These are phyloP conservation scores for Caenorhabditis sinica DNA, from an alignment of 2,888 invertebrate species.

Conservation along the genomic window DNA sequence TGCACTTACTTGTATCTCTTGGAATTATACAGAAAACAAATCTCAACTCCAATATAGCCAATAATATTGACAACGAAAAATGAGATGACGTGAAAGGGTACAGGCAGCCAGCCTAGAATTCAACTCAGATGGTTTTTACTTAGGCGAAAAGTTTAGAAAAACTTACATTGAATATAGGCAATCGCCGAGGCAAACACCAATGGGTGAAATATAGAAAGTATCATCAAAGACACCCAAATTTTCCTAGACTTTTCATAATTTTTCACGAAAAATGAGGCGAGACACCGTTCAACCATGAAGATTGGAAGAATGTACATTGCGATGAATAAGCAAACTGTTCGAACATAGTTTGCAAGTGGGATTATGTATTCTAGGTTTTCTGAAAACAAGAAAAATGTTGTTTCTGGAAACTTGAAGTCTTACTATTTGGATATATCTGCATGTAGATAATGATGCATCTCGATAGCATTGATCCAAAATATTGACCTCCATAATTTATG, in stretches of 20 bases:
- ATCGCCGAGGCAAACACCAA: slow-evolving; percentile 47
- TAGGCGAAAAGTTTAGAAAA: neutral
- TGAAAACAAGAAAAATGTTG: neutral
- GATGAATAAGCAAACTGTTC: slow-evolving; percentile 58
- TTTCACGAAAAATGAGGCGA: slow-evolving; percentile 58
- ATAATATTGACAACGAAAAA: slow-evolving; percentile 56
- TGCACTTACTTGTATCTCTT: slow-evolving; percentile 42
- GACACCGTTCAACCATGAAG: slow-evolving; percentile 53
- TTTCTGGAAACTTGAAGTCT: neutral
- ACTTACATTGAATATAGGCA: slow-evolving; percentile 57
- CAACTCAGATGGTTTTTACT: neutral
- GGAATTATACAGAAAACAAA: slow-evolving; percentile 39
- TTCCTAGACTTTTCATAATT: slow-evolving; percentile 58
- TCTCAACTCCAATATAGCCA: slow-evolving; percentile 54
- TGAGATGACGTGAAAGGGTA: slow-evolving; percentile 29
- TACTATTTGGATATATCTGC: slow-evolving; percentile 50
- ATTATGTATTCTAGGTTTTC: slow-evolving; percentile 35
- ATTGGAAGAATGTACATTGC: slow-evolving; percentile 59
- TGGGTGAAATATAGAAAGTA: slow-evolving; percentile 55
- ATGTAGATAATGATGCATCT: slow-evolving; percentile 51
- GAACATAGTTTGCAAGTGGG: slow-evolving; percentile 41
- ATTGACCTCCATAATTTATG: slow-evolving; percentile 64
- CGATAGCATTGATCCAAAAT: slow-evolving; percentile 60
- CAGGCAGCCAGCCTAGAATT: slow-evolving; percentile 50
- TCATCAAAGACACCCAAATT: slow-evolving; percentile 53